Evolutionary conservation across 1,140 invertebrate genomes (phyloP), one percentile per base, ranked within the genome.

Genomic region (Drosophila persimilis): DNA sequence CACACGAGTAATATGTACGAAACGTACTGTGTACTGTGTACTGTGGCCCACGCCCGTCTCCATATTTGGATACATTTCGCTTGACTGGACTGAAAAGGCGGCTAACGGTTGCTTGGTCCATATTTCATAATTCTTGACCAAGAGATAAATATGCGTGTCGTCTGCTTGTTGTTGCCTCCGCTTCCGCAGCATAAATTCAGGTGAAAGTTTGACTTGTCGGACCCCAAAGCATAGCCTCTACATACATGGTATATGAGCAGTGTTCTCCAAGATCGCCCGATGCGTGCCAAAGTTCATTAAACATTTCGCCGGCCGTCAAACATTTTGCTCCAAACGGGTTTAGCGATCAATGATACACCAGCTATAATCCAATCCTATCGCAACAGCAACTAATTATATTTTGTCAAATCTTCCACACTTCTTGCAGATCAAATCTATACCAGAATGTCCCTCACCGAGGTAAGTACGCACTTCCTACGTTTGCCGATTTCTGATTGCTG

Each of bases 391-490:
- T 75, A 45, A 75, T 54, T 73, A 13, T 41, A 26, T 31, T 57
- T 31, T 57, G 56, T 52, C 29, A 52, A 73, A 22, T 17, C 46
- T 65, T 54, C 22, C 47, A 47, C 51, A 47, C 55, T 75, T 57
- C 46, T 86, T 88, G 24, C 80, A 90, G 89, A 79, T 66, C 66
- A 52, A 84, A 80, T 74, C 71, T 70, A 74, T 63, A 24, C 45
- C 64, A 69, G 63, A 52, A 91, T 91, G 90, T 74, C 90, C 52
- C 73, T 91, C 11, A 90, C 90, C 69, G 90, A 91, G 90, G 90
- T 91, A 83, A 88, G 77, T 88, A 44, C 63, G 29, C 15, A 43
- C 1, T 31, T 17, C 35, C 35, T 39, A 0, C 20, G 20, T 1
- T 20, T 20, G 20, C 20, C 20, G 20, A 20, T 20, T 20, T 20